Evolutionary conservation across 1,140 invertebrate species (phyloP).

Genomic region (Plectrocnemia conspersa): DNA sequence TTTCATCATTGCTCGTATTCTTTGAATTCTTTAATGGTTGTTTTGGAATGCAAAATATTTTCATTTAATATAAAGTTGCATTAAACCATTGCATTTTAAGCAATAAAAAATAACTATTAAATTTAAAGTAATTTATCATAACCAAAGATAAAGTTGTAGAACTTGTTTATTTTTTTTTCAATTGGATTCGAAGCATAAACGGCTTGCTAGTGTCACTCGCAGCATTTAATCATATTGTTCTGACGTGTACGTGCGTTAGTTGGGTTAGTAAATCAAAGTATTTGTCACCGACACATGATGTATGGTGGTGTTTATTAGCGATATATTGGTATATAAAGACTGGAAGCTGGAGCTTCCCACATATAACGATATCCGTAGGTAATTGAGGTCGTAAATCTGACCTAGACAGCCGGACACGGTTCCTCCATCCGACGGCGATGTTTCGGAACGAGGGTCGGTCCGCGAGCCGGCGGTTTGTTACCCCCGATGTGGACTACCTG

Average conservation of each 20-base stretch:
- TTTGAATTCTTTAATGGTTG: no score
- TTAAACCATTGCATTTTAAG: no score
- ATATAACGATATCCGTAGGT: neutral
- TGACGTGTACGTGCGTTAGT: neutral
- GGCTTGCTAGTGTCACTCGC: neutral
- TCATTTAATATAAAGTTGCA: no score
- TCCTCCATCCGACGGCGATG: slow-evolving; percentile 14
- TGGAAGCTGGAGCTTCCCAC: neutral
- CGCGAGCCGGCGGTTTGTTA: neutral
- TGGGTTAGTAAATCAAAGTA: neutral
- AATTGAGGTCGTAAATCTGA: slow-evolving; percentile 16
- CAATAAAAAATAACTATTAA: no score
- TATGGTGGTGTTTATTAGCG: no score
- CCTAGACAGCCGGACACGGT: slow-evolving; percentile 6
- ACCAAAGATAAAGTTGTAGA: no score
- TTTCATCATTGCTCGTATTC: no score
- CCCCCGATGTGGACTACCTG: slow-evolving; percentile 3
- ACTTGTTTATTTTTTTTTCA: no score
- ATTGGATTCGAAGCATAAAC: neutral
- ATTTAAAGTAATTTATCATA: no score
- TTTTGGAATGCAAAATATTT: no score
- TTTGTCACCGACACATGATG: no score
- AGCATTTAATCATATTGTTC: neutral
- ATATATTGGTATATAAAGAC: no score
- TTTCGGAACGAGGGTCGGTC: neutral